Evolutionary conservation across 1,140 invertebrate genomes (phyloP), one percentile per base, ranked within the genome.

Genomic region (Bombus sibiricus): DNA sequence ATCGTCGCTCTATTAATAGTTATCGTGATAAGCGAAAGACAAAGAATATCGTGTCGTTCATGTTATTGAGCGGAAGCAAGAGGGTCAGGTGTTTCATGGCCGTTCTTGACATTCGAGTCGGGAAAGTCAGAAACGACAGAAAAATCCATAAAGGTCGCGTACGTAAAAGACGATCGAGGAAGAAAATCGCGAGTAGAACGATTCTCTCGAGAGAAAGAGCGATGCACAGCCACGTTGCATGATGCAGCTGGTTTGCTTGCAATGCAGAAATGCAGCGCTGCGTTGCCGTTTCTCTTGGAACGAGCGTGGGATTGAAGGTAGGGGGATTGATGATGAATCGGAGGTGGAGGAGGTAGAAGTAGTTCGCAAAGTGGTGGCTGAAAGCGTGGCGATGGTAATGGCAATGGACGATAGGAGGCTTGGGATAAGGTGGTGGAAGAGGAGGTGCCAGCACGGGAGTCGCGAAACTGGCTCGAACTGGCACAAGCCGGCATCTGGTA

Each of bases 381-480:
- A 57, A 43, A 39, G n/a, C 41, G 32, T 53, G 86, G 83, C 77
- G 71, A 81, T 89, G 86, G 89, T 81, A 87, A 81, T 80, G 79
- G 84, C 83, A 82, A 86, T 83, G 79, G 84, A 86, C 80, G 79
- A 76, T 77, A 86, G 64, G 64, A 25, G 25, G 9, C 41, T 57
- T 37, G 64, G 71, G 72, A 53, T 59, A 79, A 53, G 47, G 62
- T 82, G 69, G 53, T 74, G 71, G 78, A 76, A 76, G 83, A 86
- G 83, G 73, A 84, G 66, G 69, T 68, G 75, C 72, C 73, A 72
- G 81, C 79, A 83, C 47, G 84, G 88, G 59, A 81, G 85, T 82
- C 62, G 69, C 71, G 64, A 91, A 93, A 94, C 93, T 92, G 92
- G 92, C 91, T 94, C 64, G 75, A 93, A 94, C 93, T 91, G 92